Evolutionary conservation across 2,888 invertebrate genomes (phyloP).

Genomic region (Dolichopus griseipennis): DNA sequence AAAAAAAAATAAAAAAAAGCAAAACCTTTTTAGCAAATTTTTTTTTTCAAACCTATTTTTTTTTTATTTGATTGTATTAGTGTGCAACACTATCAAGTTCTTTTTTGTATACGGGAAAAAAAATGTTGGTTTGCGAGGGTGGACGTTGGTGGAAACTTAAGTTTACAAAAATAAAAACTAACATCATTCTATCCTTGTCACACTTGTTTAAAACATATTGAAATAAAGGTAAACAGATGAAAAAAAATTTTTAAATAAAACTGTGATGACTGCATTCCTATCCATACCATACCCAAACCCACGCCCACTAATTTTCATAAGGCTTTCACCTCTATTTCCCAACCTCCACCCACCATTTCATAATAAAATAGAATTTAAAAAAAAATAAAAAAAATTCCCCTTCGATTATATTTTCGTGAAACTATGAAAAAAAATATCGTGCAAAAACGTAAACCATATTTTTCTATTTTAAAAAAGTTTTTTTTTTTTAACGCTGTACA

Average conservation of each 20-base stretch:
- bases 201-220: background rate
- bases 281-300: background rate
- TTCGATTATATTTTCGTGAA: background rate
- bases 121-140: no score
- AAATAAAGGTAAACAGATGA: background rate
- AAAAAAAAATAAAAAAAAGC: no score
- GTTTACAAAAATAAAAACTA: no score
- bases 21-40: background rate
- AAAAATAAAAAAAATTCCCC: background rate
- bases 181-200: background rate
- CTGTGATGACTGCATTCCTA: background rate
- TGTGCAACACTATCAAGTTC: background rate
- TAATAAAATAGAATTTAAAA: no score
- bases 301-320: no score
- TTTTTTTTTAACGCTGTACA: background rate
- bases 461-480: background rate
- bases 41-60: background rate
- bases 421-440: background rate
- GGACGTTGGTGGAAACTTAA: background rate
- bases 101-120: no score
- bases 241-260: no score
- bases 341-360: no score
- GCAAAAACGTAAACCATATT: constrained; percentile 1
- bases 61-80: background rate
- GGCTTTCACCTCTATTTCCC: no score